Conservation (phyloP, 2,113 vertebrate species). For the Nicator chloris region DNA sequence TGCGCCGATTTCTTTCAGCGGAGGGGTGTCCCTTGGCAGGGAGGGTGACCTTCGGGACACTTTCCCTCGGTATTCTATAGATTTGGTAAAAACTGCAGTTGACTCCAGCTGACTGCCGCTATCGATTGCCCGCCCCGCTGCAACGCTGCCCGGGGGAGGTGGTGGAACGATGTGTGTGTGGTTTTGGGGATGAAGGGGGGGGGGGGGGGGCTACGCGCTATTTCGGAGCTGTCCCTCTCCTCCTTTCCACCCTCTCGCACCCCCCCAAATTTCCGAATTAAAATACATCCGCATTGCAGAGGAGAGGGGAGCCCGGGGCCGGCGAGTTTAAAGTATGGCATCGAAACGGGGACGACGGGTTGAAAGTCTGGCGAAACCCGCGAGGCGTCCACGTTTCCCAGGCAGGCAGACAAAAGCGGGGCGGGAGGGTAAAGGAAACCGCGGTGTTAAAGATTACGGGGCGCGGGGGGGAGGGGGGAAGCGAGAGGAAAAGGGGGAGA, state of each 20-base stretch:
- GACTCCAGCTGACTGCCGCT: slow-evolving; percentile 18
- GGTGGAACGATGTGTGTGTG: background rate
- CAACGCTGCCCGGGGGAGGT: background rate
- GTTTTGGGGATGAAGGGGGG: background rate
- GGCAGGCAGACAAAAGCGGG: slow-evolving; percentile 59
- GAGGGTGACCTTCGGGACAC: slow-evolving; percentile 67
- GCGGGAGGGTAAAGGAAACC: background rate
- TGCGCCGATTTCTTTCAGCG: background rate
- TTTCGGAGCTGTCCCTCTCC: background rate
- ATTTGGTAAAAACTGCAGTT: slow-evolving; percentile 61
- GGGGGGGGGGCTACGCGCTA: background rate
- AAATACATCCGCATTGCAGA: slow-evolving; percentile 79
- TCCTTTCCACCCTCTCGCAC: background rate
- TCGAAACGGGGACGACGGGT: slow-evolving; percentile 39
- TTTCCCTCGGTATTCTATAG: slow-evolving; percentile 1
- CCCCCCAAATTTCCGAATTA: slow-evolving; percentile 60
- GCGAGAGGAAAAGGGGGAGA: background rate
- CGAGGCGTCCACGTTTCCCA: slow-evolving; percentile 18
- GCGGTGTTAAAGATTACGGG: background rate
- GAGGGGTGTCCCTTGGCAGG: background rate
- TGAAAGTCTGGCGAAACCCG: slow-evolving; percentile 35
- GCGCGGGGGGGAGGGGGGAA: no score
- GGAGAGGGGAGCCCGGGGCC: slow-evolving; percentile 50
- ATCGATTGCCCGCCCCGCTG: slow-evolving; percentile 46
- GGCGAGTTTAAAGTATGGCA: slow-evolving; percentile 65